A percentile compares a stretch with the other conserved stretches of the same genome.
Conservation (phyloP, 1,140 invertebrate species). For the Lepidurus apus region DNA sequence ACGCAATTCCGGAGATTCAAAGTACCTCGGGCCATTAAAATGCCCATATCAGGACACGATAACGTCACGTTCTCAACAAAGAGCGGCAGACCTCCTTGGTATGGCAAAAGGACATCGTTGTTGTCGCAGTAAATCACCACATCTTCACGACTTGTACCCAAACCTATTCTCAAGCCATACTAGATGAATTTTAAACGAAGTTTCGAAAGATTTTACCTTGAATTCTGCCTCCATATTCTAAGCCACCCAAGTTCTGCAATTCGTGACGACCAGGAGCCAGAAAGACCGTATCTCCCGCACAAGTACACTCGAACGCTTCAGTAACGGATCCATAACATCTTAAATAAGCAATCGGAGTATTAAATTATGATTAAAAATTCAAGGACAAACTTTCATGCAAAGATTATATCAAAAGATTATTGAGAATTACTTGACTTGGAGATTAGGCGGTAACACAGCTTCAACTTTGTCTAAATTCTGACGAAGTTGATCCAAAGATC, state of each 20-base stretch:
- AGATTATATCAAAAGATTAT: too few species aligned
- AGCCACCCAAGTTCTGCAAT: not conserved
- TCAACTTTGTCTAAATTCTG: not conserved
- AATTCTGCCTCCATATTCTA: not conserved
- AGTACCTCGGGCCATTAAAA: not conserved
- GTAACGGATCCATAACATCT: not conserved
- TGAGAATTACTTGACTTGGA: not conserved
- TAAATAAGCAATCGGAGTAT: not conserved
- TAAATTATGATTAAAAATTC: not conserved
- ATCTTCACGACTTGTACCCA: not conserved
- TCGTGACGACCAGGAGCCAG: slow-evolving; percentile 13
- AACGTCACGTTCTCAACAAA: not conserved
- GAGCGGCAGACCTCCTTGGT: not conserved
- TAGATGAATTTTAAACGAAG: not conserved
- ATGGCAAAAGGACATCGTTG: not conserved
- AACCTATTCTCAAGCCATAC: not conserved
- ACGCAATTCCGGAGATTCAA: slow-evolving; percentile 5
- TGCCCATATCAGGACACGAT: slow-evolving; percentile 1
- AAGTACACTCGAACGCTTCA: not conserved
- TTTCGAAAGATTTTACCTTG: not conserved
- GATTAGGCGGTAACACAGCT: slow-evolving; percentile 7
- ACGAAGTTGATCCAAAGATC: not conserved
- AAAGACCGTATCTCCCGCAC: not conserved
- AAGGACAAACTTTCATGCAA: too few species aligned
- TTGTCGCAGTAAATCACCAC: not conserved